Evolutionary conservation across 2,797 vertebrate genomes (phyloP).

Genomic region (Mastacembelus armatus): DNA sequence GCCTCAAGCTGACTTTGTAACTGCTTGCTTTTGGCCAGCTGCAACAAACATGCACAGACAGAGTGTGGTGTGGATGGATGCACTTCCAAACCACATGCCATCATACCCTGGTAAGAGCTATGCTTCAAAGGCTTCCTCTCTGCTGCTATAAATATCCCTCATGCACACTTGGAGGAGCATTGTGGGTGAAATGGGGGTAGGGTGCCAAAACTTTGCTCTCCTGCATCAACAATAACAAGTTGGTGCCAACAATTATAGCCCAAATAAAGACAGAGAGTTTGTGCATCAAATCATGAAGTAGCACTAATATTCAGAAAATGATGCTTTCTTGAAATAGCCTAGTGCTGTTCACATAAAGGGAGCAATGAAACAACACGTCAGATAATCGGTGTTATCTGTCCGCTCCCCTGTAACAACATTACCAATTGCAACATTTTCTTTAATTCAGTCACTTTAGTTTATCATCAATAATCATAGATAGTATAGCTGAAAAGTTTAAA

Average conservation of each 20-base stretch:
- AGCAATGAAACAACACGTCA: no score
- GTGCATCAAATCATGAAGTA: not conserved
- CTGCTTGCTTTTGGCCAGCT: constrained; percentile 28
- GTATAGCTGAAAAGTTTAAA: not conserved
- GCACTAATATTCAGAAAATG: not conserved
- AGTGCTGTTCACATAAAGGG: no score
- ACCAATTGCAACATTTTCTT: constrained; percentile 6
- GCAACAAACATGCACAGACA: constrained; percentile 12
- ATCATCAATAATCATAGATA: not conserved
- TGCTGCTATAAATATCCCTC: constrained; percentile 67
- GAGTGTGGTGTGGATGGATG: constrained; percentile 15
- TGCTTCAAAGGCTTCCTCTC: constrained; percentile 62
- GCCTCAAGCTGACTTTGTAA: constrained; percentile 15
- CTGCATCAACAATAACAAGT: constrained; percentile 13
- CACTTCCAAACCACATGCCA: constrained; percentile 63
- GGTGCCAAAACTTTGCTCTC: constrained; percentile 17
- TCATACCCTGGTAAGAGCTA: constrained; percentile 51
- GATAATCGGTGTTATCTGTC: no score
- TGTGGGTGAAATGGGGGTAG: constrained; percentile 44
- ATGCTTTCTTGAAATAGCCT: constrained; percentile 10
- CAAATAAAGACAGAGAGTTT: not conserved
- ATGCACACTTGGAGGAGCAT: constrained; percentile 57
- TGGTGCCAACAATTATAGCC: not conserved
- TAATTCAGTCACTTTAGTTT: constrained; percentile 1
- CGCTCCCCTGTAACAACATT: not conserved